Evolutionary conservation across 2,888 invertebrate genomes (phyloP).

Genomic region (Erebia palarica): DNA sequence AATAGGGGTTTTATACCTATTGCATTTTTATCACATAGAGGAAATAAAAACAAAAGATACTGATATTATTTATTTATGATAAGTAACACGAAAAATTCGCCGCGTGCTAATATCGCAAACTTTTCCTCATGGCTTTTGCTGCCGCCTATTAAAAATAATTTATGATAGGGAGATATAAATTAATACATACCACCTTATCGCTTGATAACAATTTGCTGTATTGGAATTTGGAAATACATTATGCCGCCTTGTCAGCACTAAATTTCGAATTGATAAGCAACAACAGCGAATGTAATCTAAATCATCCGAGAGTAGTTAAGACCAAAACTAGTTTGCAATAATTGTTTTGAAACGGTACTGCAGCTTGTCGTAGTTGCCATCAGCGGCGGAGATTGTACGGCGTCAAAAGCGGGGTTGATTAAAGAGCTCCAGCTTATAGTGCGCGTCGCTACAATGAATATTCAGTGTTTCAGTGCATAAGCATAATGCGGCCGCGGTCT

Average conservation of each 20-base stretch:
- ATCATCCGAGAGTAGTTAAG: slow-evolving; percentile 21
- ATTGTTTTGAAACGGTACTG: slow-evolving; percentile 42
- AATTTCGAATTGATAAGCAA: slow-evolving; percentile 13
- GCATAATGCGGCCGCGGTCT: slow-evolving; percentile 72
- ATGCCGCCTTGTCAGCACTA: slow-evolving; percentile 6
- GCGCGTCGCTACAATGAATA: slow-evolving; percentile 67
- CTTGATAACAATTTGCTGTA: slow-evolving; percentile 20
- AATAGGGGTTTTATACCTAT: neutral
- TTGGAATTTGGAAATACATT: slow-evolving; percentile 18
- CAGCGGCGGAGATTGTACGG: slow-evolving; percentile 49
- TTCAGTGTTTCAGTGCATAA: slow-evolving; percentile 74
- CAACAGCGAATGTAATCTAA: slow-evolving; percentile 22
- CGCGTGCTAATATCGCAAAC: neutral
- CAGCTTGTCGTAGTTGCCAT: slow-evolving; percentile 46
- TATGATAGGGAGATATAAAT: slow-evolving; percentile 2
- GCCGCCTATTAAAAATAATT: slow-evolving; percentile 5
- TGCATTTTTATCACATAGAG: neutral
- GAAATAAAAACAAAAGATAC: neutral
- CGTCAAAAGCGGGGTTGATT: slow-evolving; percentile 66
- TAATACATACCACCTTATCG: slow-evolving; percentile 12
- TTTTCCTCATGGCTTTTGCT: neutral
- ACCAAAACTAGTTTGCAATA: slow-evolving; percentile 38
- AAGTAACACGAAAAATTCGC: neutral
- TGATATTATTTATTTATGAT: too few species aligned
- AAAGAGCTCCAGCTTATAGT: slow-evolving; percentile 61